Evolutionary conservation across 2,888 invertebrate species (phyloP).

Genomic region (Erannis defoliaria): DNA sequence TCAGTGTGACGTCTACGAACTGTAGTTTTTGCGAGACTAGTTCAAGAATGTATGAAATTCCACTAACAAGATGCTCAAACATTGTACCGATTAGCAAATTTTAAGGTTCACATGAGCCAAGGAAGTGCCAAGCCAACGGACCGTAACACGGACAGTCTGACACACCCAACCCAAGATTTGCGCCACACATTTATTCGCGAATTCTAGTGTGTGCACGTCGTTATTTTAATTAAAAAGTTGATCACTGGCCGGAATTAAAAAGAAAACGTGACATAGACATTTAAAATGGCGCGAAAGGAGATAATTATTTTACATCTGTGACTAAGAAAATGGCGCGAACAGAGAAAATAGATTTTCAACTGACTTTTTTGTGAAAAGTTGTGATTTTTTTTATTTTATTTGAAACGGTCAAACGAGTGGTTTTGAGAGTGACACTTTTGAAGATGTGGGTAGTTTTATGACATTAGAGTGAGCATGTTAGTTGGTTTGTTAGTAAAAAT

Average conservation of each 20-base stretch:
- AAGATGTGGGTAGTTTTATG: conserved; percentile 20
- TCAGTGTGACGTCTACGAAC: background rate
- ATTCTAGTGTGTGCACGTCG: conserved; percentile 72
- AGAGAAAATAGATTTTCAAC: conserved; percentile 9
- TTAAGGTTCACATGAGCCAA: conserved; percentile 72
- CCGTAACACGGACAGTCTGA: conserved; percentile 67
- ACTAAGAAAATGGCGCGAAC: conserved; percentile 32
- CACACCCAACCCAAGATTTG: conserved; percentile 74
- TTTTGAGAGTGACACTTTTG: conserved; percentile 3
- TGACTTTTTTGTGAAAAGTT: conserved; percentile 7
- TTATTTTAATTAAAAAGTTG: conserved; percentile 48
- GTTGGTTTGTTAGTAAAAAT: conserved; percentile 64
- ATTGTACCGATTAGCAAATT: conserved; percentile 65
- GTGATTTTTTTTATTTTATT: conserved; percentile 15
- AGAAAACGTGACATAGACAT: conserved; percentile 26
- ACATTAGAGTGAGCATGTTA: conserved; percentile 48
- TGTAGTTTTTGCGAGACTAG: background rate
- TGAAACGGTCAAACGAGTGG: conserved; percentile 1
- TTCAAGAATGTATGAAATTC: conserved; percentile 11
- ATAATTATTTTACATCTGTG: conserved; percentile 17
- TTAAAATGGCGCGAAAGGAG: conserved; percentile 27
- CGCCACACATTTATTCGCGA: conserved; percentile 77
- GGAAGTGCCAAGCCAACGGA: conserved; percentile 71
- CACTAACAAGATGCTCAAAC: conserved; percentile 41
- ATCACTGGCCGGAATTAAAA: conserved; percentile 20